Base-by-base conservation (phyloP, 2,888 invertebrate species). In the Cosmia pyralina region DNA sequence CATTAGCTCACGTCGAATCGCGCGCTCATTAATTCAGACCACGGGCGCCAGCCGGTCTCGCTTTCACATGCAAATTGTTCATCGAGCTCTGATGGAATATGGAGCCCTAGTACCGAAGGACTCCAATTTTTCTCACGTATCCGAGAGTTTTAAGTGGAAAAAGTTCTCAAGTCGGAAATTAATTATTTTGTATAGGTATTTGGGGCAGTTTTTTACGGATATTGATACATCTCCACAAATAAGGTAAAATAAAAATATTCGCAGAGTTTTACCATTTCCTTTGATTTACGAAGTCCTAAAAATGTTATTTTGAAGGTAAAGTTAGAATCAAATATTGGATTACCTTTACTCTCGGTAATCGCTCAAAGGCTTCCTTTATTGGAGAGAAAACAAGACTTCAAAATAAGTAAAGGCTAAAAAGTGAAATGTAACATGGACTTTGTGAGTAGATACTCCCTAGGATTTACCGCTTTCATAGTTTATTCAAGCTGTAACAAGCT, bases 41-140 rank as follows among this genome's bases (percentile, higher is more conserved):
- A 85, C 86, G 82, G 70, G 74, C 72, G 48, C 76, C 59, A 59
- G 66, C 52, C 66, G 70, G 80, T 72, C 69, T 76, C 80, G 76
- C 87, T 88, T 88, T 88, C 83, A 83, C 77, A 88, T 88, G 87
- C 87, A 88, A 88, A 88, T 88, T 81, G 77, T 73, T 84, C 69
- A 72, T 79, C 62, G 73, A 66, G 74, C 64, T 77, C 82, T 82
- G 82, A 73, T 71, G 69, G 58, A 73, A 78, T 84, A 86, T 78
- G 75, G 60, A 69, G 69, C 65, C 69, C 68, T 70, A 17, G 46
- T 66, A 60, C 71, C 53, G 28, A 62, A 73, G 59, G 28, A 71
- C 62, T 67, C 75, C 60, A 79, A 78, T 84, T 82, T 84, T 84
- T 86, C 77, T 72, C 70, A 72, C 68, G 67, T 73, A 79, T 71